phyloP scores from a whole-genome alignment of 2,797 vertebrate species.

The Taeniopygia guttata region DNA sequence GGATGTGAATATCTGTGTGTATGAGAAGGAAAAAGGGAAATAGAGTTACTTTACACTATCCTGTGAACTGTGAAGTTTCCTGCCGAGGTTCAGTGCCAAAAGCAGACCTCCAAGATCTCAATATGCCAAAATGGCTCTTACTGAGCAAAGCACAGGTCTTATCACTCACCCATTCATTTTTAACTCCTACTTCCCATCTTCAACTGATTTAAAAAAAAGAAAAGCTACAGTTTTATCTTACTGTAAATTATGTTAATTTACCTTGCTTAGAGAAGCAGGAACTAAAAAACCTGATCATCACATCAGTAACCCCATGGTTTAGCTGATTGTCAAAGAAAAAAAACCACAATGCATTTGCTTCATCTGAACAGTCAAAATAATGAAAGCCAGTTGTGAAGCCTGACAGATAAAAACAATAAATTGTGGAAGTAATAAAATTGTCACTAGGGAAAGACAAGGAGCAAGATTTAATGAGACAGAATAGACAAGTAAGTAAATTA shows the following conservation, averaged over 20 bases:
- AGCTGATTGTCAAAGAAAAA: background rate
- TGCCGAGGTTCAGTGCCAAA: background rate
- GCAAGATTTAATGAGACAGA: constrained; percentile 48
- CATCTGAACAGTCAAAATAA: background rate
- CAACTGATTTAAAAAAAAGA: background rate
- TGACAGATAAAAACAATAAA: constrained; percentile 37
- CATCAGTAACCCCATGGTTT: background rate
- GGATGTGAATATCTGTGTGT: background rate
- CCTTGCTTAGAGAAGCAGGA: background rate
- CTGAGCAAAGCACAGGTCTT: background rate
- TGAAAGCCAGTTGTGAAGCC: background rate
- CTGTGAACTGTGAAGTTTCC: background rate
- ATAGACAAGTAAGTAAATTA: constrained; percentile 48
- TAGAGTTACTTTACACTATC: background rate
- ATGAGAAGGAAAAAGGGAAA: background rate
- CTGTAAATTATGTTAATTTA: background rate
- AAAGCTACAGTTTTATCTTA: background rate
- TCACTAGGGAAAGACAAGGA: constrained; percentile 25
- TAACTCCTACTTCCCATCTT: background rate
- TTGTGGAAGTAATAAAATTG: constrained; percentile 16
- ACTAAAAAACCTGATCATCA: background rate
- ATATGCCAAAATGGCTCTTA: background rate
- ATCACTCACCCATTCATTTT: background rate
- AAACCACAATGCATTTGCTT: background rate
- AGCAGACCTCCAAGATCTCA: background rate